Evolutionary conservation across 2,797 vertebrate species (phyloP).

Genomic region (Pangasius mekongensis): DNA sequence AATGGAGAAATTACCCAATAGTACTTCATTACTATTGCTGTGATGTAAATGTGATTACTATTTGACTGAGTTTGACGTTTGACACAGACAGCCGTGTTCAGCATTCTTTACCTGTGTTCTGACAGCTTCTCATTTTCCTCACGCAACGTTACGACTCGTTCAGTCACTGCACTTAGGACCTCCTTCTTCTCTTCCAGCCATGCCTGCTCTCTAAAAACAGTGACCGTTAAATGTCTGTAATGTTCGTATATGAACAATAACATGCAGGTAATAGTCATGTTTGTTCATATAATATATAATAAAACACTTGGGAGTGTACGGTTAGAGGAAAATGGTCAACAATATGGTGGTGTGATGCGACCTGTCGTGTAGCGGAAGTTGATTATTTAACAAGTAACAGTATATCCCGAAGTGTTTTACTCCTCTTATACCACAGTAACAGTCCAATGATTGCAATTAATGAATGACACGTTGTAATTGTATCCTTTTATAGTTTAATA

Average conservation of each 20-base stretch:
- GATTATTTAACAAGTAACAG: neutral
- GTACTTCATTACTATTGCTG: too few relatives aligned
- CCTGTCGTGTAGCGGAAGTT: neutral
- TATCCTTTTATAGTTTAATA: neutral
- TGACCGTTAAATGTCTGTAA: neutral
- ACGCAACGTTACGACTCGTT: constrained; percentile 61
- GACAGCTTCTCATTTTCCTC: constrained; percentile 67
- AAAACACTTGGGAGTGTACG: neutral
- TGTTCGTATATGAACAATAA: neutral
- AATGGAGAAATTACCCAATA: neutral
- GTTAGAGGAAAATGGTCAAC: neutral
- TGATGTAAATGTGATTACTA: neutral
- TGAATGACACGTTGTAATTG: neutral
- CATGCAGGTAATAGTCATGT: neutral
- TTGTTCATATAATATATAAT: neutral
- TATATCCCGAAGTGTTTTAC: neutral
- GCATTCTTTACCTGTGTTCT: constrained; percentile 62
- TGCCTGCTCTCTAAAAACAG: constrained; percentile 69
- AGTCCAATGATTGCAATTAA: neutral
- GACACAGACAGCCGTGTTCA: neutral
- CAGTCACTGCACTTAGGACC: constrained; percentile 61
- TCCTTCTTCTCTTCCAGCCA: constrained; percentile 76
- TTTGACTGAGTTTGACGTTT: neutral
- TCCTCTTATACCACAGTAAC: neutral
- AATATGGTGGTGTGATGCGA: neutral